Percentiles rank a stretch among this genome's conserved stretches.
Evolutionary conservation across 2,888 invertebrate genomes (phyloP).

Genomic region (Hydriomena furcata): DNA sequence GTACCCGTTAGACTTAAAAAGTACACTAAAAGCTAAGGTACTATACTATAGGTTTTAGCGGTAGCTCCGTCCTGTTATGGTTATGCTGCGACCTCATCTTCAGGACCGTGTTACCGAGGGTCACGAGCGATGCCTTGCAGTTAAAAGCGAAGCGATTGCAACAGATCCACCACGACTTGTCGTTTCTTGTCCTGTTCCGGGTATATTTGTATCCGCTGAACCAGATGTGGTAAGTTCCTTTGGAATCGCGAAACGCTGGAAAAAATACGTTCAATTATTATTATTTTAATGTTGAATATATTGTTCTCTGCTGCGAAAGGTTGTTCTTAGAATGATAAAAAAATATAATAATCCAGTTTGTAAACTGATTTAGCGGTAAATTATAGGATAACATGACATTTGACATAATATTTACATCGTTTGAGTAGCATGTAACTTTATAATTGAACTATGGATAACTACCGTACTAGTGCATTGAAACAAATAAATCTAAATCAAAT

Average conservation of each 20-base stretch:
- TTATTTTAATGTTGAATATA: background rate
- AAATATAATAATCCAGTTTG: too few relatives aligned
- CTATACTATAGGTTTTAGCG: slow-evolving; percentile 11
- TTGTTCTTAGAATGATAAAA: too few relatives aligned
- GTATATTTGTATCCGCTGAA: slow-evolving; percentile 21
- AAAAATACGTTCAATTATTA: slow-evolving; percentile 5
- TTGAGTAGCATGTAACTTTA: too few relatives aligned
- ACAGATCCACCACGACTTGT: slow-evolving; percentile 26
- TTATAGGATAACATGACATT: too few relatives aligned
- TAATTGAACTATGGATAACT: too few relatives aligned
- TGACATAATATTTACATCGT: too few relatives aligned
- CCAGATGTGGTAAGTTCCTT: slow-evolving; percentile 19
- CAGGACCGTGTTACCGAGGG: slow-evolving; percentile 2
- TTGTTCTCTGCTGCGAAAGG: too few relatives aligned
- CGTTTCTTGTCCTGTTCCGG: slow-evolving; percentile 9
- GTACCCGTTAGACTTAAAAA: background rate
- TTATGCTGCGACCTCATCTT: slow-evolving; percentile 20
- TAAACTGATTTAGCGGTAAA: too few relatives aligned
- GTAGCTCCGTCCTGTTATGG: slow-evolving; percentile 19
- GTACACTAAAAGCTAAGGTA: background rate
- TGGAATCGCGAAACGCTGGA: slow-evolving; percentile 23
- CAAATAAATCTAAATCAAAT: too few relatives aligned
- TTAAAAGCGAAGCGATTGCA: slow-evolving; percentile 19
- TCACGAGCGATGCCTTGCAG: slow-evolving; percentile 24
- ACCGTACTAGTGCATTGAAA: too few relatives aligned